Percentiles rank a stretch among this genome's conserved stretches.
These are phyloP conservation scores for Horisme vitalbata DNA, from an alignment of 2,888 invertebrate genomes.

Conservation along the genomic window DNA sequence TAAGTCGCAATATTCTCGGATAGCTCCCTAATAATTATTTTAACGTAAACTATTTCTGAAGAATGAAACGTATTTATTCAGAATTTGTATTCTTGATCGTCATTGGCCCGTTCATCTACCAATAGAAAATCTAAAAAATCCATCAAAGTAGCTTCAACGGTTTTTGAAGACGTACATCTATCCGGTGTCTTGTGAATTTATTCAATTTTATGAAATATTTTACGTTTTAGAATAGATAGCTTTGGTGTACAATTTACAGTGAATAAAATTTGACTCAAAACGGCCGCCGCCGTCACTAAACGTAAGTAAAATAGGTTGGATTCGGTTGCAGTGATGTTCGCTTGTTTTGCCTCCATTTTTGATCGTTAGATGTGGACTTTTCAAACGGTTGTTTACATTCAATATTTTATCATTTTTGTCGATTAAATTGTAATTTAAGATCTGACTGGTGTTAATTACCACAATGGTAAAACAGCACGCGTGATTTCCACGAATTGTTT, in stretches of 20 bases:
- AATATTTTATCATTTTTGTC: conserved; percentile 25
- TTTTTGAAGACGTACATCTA: conserved; percentile 69
- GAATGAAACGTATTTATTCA: conserved; percentile 42
- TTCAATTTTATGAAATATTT: conserved; percentile 51
- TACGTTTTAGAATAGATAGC: conserved; percentile 43
- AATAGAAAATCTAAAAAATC: conserved; percentile 68
- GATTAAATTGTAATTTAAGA: conserved; percentile 12
- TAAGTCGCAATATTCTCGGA: too few relatives aligned
- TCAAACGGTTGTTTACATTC: conserved; percentile 57
- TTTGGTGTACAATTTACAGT: conserved; percentile 49
- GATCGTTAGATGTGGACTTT: conserved; percentile 61
- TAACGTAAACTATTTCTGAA: conserved; percentile 15
- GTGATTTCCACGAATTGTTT: conserved; percentile 57
- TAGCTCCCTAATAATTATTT: too few relatives aligned
- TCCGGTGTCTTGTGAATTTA: conserved; percentile 68
- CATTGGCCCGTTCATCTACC: conserved; percentile 56
- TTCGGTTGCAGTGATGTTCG: conserved; percentile 64
- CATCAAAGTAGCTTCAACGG: conserved; percentile 67
- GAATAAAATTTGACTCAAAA: conserved; percentile 49
- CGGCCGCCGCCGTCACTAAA: conserved; percentile 62
- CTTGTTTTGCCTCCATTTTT: conserved; percentile 81
- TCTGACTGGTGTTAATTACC: conserved; percentile 26
- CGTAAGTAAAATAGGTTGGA: conserved; percentile 61
- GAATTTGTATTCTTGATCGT: conserved; percentile 29
- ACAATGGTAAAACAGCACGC: conserved; percentile 43